Conservation (phyloP, 2,113 vertebrate species). For the Panthera tigris region DNA sequence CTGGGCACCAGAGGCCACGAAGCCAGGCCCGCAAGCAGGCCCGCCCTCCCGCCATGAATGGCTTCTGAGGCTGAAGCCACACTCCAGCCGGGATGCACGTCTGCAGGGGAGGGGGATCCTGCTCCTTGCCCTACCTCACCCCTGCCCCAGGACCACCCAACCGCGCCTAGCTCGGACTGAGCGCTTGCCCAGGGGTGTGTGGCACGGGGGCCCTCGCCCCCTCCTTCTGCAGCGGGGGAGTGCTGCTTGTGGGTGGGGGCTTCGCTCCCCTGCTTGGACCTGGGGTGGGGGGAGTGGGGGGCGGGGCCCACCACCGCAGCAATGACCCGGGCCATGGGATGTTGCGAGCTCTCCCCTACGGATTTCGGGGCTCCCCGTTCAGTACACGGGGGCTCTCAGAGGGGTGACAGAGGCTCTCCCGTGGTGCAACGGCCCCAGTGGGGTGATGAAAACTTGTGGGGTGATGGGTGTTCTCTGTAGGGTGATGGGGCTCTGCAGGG, state of each 20-base stretch:
- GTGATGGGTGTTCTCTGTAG: background rate
- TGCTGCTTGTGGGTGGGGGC: too few species aligned
- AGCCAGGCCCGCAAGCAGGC: background rate
- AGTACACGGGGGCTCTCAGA: background rate
- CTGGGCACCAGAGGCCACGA: background rate
- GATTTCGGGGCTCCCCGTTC: background rate
- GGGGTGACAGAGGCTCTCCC: background rate
- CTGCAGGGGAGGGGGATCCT: background rate
- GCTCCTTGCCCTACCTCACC: background rate
- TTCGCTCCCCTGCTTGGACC: background rate
- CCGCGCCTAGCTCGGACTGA: background rate
- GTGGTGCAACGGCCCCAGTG: too few species aligned
- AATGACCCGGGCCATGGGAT: background rate
- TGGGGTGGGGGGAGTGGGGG: background rate
- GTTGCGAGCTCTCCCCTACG: background rate
- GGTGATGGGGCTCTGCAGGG: background rate
- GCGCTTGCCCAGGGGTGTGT: background rate
- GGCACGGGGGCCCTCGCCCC: background rate
- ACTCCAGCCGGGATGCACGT: background rate
- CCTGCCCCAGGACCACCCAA: background rate
- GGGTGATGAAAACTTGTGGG: too few species aligned
- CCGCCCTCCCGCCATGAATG: rapidly evolving
- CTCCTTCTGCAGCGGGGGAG: background rate
- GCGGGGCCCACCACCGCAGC: background rate
- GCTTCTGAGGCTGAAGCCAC: constrained; percentile 57